Base-by-base conservation (phyloP, 2,113 vertebrate species). In the Jaculus jaculus region DNA sequence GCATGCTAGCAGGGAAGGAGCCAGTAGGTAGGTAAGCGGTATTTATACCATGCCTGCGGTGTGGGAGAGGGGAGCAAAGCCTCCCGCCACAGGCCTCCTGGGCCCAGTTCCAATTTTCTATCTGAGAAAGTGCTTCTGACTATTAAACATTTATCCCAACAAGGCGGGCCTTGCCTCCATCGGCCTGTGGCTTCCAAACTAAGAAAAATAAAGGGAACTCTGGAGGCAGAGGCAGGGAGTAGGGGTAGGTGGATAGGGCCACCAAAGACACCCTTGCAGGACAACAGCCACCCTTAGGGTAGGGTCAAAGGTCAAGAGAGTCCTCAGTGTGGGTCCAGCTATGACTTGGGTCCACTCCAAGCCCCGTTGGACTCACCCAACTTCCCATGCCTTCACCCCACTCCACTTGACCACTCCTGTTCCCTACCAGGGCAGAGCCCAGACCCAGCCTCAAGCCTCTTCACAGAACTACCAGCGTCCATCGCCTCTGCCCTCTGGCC, bases 141-240 rank as follows among this genome's bases (percentile, higher is more conserved):
- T 79, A 92, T 93, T 93, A 95, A 93, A 95, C 83, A 96, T 94
- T 95, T 61, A 95, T 63, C 84, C 91, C 21, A n/a, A 51, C 10
- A 3, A 86, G 24, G 66, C 26, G 5, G 66, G 20, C 24, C 73
- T 66, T 78, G 94, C 84, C 87, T 86, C 92, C 0, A 0, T 47
- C n/a, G 20, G 24, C 28, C 74, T 34, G 32, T 1, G 30, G 63
- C 90, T 60, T 91, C 95, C 73, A 47, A 92, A 84, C 90, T 72
- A 39, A 82, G 69, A 65, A 82, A 93, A 92, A 66, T 37, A 32
- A 72, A 89, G 61, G 17, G 68, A 82, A 66, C 28, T 37, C 71
- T 65, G 1, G 37, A 47, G 63, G 42, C 24, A 5, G 24, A 42
- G 72, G 72, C 24, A 5, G 20, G 32, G 72, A 58, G 54, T 61